Conservation (phyloP, 2,797 vertebrate genomes). For the Fringilla coelebs region DNA sequence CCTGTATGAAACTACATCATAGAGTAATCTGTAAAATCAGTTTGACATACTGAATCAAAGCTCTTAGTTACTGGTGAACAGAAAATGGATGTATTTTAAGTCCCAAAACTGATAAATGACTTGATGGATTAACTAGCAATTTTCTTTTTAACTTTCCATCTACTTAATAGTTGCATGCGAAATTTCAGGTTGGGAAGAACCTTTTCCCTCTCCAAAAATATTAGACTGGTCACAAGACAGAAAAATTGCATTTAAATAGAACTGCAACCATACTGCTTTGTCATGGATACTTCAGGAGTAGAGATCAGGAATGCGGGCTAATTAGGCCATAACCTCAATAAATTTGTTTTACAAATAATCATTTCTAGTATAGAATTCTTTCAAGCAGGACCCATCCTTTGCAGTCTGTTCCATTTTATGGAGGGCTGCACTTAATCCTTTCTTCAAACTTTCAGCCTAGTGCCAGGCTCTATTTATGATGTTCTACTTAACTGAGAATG, state of each 20-base stretch:
- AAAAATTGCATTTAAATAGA: constrained; percentile 20
- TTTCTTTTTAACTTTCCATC: background rate
- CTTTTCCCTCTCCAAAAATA: background rate
- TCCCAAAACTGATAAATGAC: background rate
- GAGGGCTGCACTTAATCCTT: background rate
- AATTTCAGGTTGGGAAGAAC: background rate
- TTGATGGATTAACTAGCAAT: constrained; percentile 18
- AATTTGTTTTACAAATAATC: background rate
- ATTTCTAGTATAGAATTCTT: background rate
- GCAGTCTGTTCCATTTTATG: background rate
- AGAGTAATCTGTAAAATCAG: constrained; percentile 24
- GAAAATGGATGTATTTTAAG: constrained; percentile 14
- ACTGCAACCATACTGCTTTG: background rate
- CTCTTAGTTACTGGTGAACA: constrained; percentile 9
- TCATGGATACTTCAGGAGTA: background rate
- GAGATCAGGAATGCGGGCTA: background rate
- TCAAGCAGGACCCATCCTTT: background rate
- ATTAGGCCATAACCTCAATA: background rate
- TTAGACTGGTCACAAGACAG: background rate
- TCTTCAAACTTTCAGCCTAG: background rate
- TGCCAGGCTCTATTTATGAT: background rate
- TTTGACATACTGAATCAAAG: constrained; percentile 27
- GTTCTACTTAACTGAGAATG: background rate
- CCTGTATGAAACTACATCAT: background rate
- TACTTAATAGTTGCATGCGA: background rate